Percentiles rank a stretch among this genome's conserved stretches.
Conservation (phyloP, 2,888 invertebrate species). For the Papilio protenor region DNA sequence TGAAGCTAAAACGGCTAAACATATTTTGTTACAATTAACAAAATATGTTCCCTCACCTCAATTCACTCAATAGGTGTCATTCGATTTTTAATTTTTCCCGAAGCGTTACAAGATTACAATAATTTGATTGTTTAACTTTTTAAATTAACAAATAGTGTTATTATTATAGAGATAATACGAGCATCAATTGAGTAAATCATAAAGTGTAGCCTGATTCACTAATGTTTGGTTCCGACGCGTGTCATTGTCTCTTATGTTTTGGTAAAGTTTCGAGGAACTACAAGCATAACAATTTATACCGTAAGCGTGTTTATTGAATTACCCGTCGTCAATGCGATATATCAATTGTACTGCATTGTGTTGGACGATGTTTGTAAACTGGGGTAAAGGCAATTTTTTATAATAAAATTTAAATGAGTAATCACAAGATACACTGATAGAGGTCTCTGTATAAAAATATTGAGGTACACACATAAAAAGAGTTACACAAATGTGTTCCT, state of each 20-base stretch:
- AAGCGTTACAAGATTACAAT: background rate
- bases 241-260: conserved; percentile 77
- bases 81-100: background rate
- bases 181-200: conserved; percentile 23
- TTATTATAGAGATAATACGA: background rate
- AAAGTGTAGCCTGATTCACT: conserved; percentile 59
- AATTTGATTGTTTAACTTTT: background rate
- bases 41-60: background rate
- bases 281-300: conserved; percentile 54
- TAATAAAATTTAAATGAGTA: background rate
- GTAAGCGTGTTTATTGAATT: conserved; percentile 67
- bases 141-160: background rate
- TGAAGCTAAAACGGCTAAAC: background rate
- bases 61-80: background rate
- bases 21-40: no score
- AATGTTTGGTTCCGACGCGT: conserved; percentile 78
- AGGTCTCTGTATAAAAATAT: no score
- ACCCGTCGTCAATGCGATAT: conserved; percentile 51
- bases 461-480: no score
- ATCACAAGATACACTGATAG: no score
- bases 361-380: conserved; percentile 12
- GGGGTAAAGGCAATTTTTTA: background rate
- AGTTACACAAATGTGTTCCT: background rate
- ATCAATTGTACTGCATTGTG: conserved; percentile 7
- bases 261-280: conserved; percentile 74